Base-by-base conservation (phyloP, 64 coral and sea anemone species). In the Porites lutea region DNA sequence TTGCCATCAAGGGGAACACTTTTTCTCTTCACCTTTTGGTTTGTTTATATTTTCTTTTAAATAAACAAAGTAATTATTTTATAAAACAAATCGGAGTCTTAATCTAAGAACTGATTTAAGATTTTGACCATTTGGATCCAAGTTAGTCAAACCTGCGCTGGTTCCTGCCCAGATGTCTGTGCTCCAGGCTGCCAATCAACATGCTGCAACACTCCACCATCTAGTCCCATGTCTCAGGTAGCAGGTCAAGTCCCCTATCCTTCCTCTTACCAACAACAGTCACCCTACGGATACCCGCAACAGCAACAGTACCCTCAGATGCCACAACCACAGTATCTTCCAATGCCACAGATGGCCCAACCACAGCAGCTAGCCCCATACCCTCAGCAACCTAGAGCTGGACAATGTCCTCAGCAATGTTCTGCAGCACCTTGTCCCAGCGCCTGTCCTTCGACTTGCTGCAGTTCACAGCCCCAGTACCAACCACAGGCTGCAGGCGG, bases 391-490 rank as follows among this genome's bases (percentile, higher is more conserved):
- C n/a, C 75, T 37, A 43, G 47, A 14, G 22, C 88, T 0, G 52
- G 54, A n/a, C 89, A 91, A 48, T 93, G 91, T 79, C 91, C 91
- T 77, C 82, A 86, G 71, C 91, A 93, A 15, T 93, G 91, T 87
- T 44, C 65, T 66, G 91, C n/a, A 20, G 22, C 72, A 44, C 82
- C 91, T 43, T 93, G 91, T 47, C 91, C 91, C 5, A 48, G 46
- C 6, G 72, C 82, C 52, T 93, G 91, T 44, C 91, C 82, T 53
- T 65, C 72, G 46, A 52, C 61, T 63, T 84, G 81, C 45, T 84
- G 81, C 47, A 53, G 63, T 84, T 18, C 81, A 27, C 81, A 69
- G 47, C 81, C 63, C 51, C 61, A 64, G 48, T 84, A 84, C 47
- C 46, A 46, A 12, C 47, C 81, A 20, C 81, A 66, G 13, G 47